Evolutionary conservation across 2,113 vertebrate species (phyloP), one percentile per base, ranked within the genome.

Genomic region (Phalacrocorax brasilianus): DNA sequence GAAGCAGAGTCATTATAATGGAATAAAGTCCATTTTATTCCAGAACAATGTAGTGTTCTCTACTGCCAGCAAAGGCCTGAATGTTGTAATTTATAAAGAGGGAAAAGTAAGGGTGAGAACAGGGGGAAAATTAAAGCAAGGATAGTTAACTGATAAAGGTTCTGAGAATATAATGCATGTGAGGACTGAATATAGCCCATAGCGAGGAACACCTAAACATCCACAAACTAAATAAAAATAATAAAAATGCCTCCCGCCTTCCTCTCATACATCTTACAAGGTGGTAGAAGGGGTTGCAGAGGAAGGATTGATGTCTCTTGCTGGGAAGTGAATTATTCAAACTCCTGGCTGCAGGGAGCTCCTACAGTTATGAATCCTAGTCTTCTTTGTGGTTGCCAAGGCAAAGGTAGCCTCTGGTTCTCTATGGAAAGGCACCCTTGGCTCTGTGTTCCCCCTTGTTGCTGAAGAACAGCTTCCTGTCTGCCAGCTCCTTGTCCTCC

Each of bases 11-110:
- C 96, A 97, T 97, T 97, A 97, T 94, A 96, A 93, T 85, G 94
- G 96, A 96, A 97, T 97, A 97, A 97, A 96, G 96, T 96, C 95
- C 96, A 96, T 97, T 97, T 96, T 96, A 96, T 96, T 97, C 95
- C 85, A 95, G 95, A 96, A 97, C 96, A 97, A 96, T 97, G 93
- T 91, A 96, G 93, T 91, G 81, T 81, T 87, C 95, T 96, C 94
- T 94, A 96, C 85, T n/a, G 73, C 87, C 84, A 96, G 94, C 87
- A 93, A 96, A 95, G 94, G 89, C 84, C 93, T 96, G 87, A 96
- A 94, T 63, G 81, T 82, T 95, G 87, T 94, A 97, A 96, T 96
- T 97, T 95, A 96, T 96, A 96, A 97, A 96, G 89, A 94, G 62
- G 77, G 70, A 71, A 96, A 96, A 96, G 73, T 65, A 92, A 91